Base-by-base conservation (phyloP, 2,888 invertebrate species). In the Poecilus cupreus region DNA sequence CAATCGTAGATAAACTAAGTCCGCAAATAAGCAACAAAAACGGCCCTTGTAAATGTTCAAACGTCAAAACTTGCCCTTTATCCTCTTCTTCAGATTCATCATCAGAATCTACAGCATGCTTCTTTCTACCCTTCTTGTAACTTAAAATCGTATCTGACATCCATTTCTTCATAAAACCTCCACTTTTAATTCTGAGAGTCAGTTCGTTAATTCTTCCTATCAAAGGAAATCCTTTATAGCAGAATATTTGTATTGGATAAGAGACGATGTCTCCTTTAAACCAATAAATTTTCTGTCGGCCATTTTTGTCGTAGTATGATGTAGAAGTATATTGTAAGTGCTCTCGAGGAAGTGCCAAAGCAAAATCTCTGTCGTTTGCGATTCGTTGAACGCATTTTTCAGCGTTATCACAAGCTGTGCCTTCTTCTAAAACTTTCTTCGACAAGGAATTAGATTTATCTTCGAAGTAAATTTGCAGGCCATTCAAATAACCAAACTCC, bases 331-430 rank as follows among this genome's bases (percentile, higher is more conserved):
- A 74, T 54, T 37, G 22, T 6, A 80, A 10, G 37, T 80, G 54
- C 1, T 37, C 39, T 13, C 60, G 26, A 10, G 80, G 80, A 11
- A 74, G 11, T 8, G 74, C 72, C n/a, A 86, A 80, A 1, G 85
- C 86, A 8, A 85, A 83, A 60, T 86, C 82, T 83, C 84, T 83
- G 1, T 84, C 57, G 5, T 83, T 64, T 2, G 85, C 83, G 0
- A 86, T 83, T 20, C 84, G 72, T 39, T 84, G 72, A 26, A 87
- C 82, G 81, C 87, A 87, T 6, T 54, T 22, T 22, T 81, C 26
- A 8, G 84, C 83, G 16, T 86, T 82, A 10, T 82, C 78, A 60
- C 87, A 87, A 46, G 37, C 11, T 3, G 6, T 11, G 20, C 79
- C 79, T 24, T 79, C 49, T 8, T n/a, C 1, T 18, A 24, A 18